These are phyloP conservation scores for Melikaiella ostensackeni DNA, from an alignment of 2,888 invertebrate genomes.

Conservation along the genomic window DNA sequence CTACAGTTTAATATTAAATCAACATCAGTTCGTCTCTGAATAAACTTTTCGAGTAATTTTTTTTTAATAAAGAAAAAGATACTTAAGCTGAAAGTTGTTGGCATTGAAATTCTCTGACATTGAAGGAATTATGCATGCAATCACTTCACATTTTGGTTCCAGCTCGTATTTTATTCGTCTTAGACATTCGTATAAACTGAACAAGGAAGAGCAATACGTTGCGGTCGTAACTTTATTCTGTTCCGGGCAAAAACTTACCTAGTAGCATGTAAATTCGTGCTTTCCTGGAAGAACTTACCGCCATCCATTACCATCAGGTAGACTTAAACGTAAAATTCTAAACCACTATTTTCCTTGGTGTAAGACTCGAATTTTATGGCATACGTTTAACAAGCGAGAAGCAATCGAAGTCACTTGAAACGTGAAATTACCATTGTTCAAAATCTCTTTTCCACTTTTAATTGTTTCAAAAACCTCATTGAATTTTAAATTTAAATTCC, in stretches of 20 bases:
- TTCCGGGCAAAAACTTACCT: constrained; percentile 16
- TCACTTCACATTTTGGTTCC: constrained; percentile 29
- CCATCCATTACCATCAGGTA: constrained; percentile 34
- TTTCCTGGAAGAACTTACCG: constrained; percentile 37
- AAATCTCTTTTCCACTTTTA: not conserved
- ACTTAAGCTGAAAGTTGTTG: not conserved
- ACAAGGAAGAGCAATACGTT: constrained; percentile 18
- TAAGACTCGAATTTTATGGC: constrained; percentile 24
- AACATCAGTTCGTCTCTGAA: not conserved
- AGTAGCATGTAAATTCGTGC: constrained; percentile 26
- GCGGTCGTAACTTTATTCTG: constrained; percentile 31
- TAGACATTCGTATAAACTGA: constrained; percentile 30
- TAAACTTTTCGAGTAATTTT: not conserved
- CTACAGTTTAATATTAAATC: not conserved
- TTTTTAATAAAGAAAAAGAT: constrained; percentile 10
- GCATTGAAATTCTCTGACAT: constrained; percentile 11
- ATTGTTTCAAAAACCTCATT: no score
- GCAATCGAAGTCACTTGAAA: constrained; percentile 30
- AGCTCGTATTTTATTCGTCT: constrained; percentile 32
- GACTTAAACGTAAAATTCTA: constrained; percentile 21
- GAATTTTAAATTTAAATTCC: no score
- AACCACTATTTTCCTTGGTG: constrained; percentile 3
- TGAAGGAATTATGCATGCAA: constrained; percentile 23
- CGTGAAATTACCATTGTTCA: constrained; percentile 5
- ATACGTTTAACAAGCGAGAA: constrained; percentile 30